Base-by-base conservation (phyloP, 2,888 invertebrate species). In the Camptogramma bilineatum region DNA sequence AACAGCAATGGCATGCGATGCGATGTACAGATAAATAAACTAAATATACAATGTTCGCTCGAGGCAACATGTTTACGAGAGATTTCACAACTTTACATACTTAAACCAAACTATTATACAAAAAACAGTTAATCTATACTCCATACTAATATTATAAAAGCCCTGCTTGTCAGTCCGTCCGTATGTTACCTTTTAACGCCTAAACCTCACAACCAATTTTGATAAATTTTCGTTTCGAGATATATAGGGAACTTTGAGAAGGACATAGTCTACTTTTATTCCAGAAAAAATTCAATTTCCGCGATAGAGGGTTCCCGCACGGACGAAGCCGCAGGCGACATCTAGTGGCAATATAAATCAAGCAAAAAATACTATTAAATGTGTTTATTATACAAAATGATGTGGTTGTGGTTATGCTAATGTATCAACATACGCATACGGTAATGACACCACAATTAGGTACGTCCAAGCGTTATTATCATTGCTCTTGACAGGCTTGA, bases 381-480 rank as follows among this genome's bases (percentile, higher is more conserved):
- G 44, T 69, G 66, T 68, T 65, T 66, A 70, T 76, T 71, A 72
- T 60, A 64, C 61, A 53, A 66, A 73, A 72, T 63, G 61, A 74
- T 63, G 73, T 71, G 72, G 77, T 77, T 63, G 73, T 71, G 72
- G 77, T 77, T 80, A 80, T 79, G 78, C 58, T 80, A 81, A 84
- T 80, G 73, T 51, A 53, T 39, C 60, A 71, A 77, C 78, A 71
- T 70, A 68, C 68, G 72, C 74, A 75, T 71, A 79, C 76, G 73
- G 74, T 77, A 79, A 81, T 80, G 76, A 78, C 76, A 77, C 79
- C 69, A 76, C 76, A 79, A 79, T 82, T 79, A 77, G 74, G 73
- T 77, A 78, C 76, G 75, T 71, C 69, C 68, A 77, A 76, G 79
- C 77, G 80, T 79, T 78, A 80, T 81, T 81, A 81, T 80, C 75